Base-by-base conservation (phyloP, 1,140 invertebrate species). In the Aricia agestis region DNA sequence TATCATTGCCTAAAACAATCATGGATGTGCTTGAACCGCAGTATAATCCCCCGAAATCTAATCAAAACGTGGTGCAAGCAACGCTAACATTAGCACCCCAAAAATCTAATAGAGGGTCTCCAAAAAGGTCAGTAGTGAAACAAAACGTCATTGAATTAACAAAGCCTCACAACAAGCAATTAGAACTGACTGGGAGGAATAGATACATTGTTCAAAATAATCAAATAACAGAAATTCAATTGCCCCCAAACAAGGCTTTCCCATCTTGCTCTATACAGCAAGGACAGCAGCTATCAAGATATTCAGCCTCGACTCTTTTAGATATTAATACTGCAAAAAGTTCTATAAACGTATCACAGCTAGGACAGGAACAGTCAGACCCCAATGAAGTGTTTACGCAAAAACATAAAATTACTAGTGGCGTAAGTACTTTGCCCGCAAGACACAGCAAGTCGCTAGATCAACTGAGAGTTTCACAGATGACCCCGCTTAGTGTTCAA, bases 381-480 rank as follows among this genome's bases (percentile, higher is more conserved):
- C 72, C 72, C 36, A 84, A 78, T 72, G 83, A 85, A 79, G 77
- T 79, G 17, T 81, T 86, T 75, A 67, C 74, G 63, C 83, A 89
- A 72, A 89, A 86, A 76, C 86, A 86, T 78, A 84, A 87, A 78
- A 85, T 90, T 25, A 84, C 81, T 36, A 90, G 87, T 72, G 87
- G 87, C 36, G 88, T 91, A 15, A 92, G 89, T 67, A 93, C 92
- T 1, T 82, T 95, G 36, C 95, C 95, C 5, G 94, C 95, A 1
- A 91, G 95, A 66, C 96, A 97, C 82, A 96, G 95, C 82, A 97
- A 96, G 80, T 96, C 96, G 0, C 82, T 97, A 57, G 96, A 97
- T 82, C 96, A 97, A 76, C 81, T 97, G 17, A 93, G 93, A 79
- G 85, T 92, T n/a, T 90, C 91, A 57, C 90, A 92, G 80, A 83